phyloP scores from a whole-genome alignment of 2,888 invertebrate genomes.

The Acrocyrtus sp. region DNA sequence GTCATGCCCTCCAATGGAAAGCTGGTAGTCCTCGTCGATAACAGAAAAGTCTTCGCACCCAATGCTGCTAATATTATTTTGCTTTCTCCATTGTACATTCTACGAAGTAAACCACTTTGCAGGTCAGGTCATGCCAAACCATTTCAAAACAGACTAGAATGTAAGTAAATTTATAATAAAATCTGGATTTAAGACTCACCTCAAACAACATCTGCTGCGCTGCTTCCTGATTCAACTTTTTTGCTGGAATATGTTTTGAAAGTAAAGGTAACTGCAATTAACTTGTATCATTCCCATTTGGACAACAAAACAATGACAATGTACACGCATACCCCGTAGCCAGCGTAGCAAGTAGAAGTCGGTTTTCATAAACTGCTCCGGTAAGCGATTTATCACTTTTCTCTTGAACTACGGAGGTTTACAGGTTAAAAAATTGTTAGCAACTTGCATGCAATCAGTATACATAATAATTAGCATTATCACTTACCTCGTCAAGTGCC shows the following conservation, averaged over 20 bases:
- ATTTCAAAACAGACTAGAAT: neutral
- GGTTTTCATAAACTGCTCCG: conserved; percentile 11
- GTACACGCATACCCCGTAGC: conserved; percentile 6
- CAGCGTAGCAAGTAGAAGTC: conserved; percentile 21
- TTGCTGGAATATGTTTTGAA: neutral
- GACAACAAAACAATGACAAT: neutral
- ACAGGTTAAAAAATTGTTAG: no score
- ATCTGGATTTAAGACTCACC: neutral
- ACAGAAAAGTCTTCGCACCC: conserved; percentile 18
- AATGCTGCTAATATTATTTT: conserved; percentile 17
- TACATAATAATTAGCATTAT: no score
- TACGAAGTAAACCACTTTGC: no score
- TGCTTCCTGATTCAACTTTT: conserved; percentile 5
- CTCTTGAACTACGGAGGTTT: conserved; percentile 12
- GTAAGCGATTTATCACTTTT: neutral
- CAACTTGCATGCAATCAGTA: no score
- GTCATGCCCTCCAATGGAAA: neutral
- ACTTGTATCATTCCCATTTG: neutral
- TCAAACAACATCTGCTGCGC: conserved; percentile 16
- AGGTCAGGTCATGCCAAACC: no score
- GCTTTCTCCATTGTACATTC: conserved; percentile 27
- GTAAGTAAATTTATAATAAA: neutral
- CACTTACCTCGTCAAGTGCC: conserved; percentile 1
- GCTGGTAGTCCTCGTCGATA: conserved; percentile 20
- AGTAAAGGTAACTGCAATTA: neutral